Base-by-base conservation (phyloP, 2,113 vertebrate genomes). In the Lontra canadensis region DNA sequence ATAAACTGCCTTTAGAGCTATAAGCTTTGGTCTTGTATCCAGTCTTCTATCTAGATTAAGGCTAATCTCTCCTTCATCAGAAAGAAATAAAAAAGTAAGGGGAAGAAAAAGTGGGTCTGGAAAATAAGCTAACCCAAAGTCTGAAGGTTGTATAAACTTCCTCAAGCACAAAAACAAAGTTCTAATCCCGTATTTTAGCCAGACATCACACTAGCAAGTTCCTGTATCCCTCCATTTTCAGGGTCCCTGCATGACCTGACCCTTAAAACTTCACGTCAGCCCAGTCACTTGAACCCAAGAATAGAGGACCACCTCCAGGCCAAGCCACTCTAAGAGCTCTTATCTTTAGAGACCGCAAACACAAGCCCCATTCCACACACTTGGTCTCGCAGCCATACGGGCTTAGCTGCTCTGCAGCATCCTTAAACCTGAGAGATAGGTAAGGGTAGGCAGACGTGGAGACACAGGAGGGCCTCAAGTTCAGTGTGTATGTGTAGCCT, bases 41-140 rank as follows among this genome's bases (percentile, higher is more conserved):
- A 59, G 52, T 61, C 6, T 59, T 73, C 21, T 7, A 71, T 34
- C 47, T 57, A 67, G 78, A 57, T 34, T 81, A 89, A 44, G 8
- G 49, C 73, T 94, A 74, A 82, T 87, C 18, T 90, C 36, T 47
- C 49, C 67, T 83, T 83, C 7, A 73, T 59, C 13, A 83, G 55
- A 87, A 74, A 88, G 63, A 87, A 74, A 71, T 25, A n/a, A 91
- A 90, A 87, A 95, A 74, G 11, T 39, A 88, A 92, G 39, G 17
- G 55, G n/a, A 55, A 78, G 42, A 87, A 49, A 85, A 65, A 88
- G 49, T 12, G 34, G 17, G 18, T 79, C 49, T 88, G 49, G 83
- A 29, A 88, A 88, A 52, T 15, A 73, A 17, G 31, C 76, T 82
- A 65, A 79, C 57, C 6, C 61, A 29, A 90, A 63, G 31, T 34